Percentiles rank a stretch among this genome's conserved stretches.
Conservation (phyloP, 2,888 invertebrate genomes). For the Ectobius pallidus region DNA sequence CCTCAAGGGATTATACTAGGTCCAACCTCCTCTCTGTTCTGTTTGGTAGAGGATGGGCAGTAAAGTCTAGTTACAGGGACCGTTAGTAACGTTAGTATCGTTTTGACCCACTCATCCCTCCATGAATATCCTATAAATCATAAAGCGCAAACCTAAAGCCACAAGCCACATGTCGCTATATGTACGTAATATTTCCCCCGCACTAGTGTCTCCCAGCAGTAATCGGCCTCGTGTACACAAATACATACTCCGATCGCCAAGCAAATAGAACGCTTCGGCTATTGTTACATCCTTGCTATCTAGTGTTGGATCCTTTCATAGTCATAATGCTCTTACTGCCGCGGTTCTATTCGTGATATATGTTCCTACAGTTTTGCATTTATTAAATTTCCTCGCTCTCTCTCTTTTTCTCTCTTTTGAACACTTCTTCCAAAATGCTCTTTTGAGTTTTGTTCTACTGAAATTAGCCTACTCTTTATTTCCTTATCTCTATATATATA, state of each 20-base stretch:
- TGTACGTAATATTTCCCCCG: slow-evolving; percentile 4
- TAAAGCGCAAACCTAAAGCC: slow-evolving; percentile 12
- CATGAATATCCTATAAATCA: slow-evolving; percentile 23
- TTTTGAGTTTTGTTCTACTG: no score
- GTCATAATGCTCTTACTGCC: no score
- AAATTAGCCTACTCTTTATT: no score
- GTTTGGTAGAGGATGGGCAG: background rate
- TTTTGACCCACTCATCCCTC: background rate
- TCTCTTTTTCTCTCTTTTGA: no score
- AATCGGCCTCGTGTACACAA: background rate
- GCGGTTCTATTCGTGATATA: no score
- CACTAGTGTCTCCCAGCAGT: background rate
- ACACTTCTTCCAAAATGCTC: no score
- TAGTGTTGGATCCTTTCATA: no score
- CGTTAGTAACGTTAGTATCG: background rate
- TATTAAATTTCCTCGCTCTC: no score
- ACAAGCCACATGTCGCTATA: slow-evolving; percentile 5
- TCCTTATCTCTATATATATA: no score
- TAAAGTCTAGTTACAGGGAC: slow-evolving; percentile 9
- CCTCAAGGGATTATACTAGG: slow-evolving; percentile 23
- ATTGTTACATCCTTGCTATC: no score
- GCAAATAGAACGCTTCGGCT: background rate
- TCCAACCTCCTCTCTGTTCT: background rate
- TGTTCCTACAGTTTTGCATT: no score
- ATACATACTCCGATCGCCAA: background rate